A percentile compares a stretch with the other conserved stretches of the same genome.
These are phyloP conservation scores for Polyommatus icarus DNA, from an alignment of 2,888 invertebrate species.

Conservation along the genomic window DNA sequence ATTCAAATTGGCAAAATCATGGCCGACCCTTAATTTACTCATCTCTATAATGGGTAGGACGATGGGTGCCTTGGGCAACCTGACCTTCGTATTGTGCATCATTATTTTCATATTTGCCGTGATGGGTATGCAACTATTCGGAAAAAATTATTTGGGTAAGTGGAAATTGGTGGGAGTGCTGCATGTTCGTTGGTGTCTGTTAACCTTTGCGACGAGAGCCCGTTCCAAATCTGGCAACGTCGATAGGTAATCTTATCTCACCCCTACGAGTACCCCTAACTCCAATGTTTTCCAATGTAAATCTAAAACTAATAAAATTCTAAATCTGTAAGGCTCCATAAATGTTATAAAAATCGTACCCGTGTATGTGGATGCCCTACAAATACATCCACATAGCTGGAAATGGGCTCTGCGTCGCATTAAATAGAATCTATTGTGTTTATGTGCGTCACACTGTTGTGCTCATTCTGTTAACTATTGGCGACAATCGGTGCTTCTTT, in stretches of 20 bases:
- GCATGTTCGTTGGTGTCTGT: conserved; percentile 78
- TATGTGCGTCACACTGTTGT: conserved; percentile 79
- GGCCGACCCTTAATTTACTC: conserved; percentile 96
- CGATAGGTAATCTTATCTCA: not conserved
- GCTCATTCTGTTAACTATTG: conserved; percentile 69
- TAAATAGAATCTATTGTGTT: conserved; percentile 74
- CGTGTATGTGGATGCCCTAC: conserved; percentile 41
- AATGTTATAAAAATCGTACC: not conserved
- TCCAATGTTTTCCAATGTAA: not conserved
- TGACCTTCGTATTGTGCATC: conserved; percentile 96
- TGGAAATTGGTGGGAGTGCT: conserved; percentile 78
- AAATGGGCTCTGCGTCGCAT: conserved; percentile 65
- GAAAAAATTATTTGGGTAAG: conserved; percentile 93
- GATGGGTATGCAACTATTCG: conserved; percentile 98
- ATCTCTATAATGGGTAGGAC: conserved; percentile 98
- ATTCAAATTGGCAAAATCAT: conserved; percentile 97
- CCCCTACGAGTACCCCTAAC: not conserved
- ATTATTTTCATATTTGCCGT: conserved; percentile 98
- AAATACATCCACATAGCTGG: conserved; percentile 51
- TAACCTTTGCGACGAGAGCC: conserved; percentile 64
- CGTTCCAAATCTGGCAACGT: conserved; percentile 38
- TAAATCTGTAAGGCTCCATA: not conserved
- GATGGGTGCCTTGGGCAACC: conserved; percentile 96
- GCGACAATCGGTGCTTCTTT: conserved; percentile 64
- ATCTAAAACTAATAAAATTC: not conserved